Evolutionary conservation across 2,113 vertebrate genomes (phyloP), one percentile per base, ranked within the genome.

Genomic region (Perca fluviatilis): DNA sequence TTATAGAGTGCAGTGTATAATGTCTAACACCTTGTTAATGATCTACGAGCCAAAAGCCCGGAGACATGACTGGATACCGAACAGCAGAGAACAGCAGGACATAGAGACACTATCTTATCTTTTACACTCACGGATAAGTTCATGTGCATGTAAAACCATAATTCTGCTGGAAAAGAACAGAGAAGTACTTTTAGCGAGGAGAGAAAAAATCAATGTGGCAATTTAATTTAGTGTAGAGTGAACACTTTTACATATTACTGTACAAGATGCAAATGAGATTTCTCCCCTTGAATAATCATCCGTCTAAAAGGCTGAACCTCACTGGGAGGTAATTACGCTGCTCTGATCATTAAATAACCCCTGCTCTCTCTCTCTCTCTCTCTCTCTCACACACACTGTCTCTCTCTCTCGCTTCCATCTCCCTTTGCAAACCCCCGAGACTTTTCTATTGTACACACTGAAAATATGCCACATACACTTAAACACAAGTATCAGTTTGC

Each of bases 201-300:
- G n/a, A 4, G 18, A 11, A 50, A 71, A 89, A 89, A 85, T 87
- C 85, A 81, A 86, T 83, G 88, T 61, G 84, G 88, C 87, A 77
- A 89, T 92, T 93, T 90, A 89, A 92, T 92, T 91, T 83, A 69
- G 90, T 88, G 86, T 82, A 79, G 89, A 89, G 84, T 68, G 86
- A 93, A 92, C 88, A 89, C 89, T 94, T 91, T 90, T 87, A 87
- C 87, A 92, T 89, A 92, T 90, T 89, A 88, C 89, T 93, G 89
- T 87, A 92, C 80, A 86, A 85, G 87, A 92, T 94, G 93, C 89
- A 94, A 94, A 94, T 94, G 77, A 94, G 90, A 86, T 90, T 90
- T 85, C 83, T 86, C 70, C 46, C 80, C 83, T 86, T 90, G 90
- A 90, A 91, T 93, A 92, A 92, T 93, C 86, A 93, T 92, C 89